A percentile compares a stretch with the other conserved stretches of the same genome.
These are phyloP conservation scores for Mimachlamys varia DNA, from an alignment of 2,888 invertebrate species.

Conservation along the genomic window DNA sequence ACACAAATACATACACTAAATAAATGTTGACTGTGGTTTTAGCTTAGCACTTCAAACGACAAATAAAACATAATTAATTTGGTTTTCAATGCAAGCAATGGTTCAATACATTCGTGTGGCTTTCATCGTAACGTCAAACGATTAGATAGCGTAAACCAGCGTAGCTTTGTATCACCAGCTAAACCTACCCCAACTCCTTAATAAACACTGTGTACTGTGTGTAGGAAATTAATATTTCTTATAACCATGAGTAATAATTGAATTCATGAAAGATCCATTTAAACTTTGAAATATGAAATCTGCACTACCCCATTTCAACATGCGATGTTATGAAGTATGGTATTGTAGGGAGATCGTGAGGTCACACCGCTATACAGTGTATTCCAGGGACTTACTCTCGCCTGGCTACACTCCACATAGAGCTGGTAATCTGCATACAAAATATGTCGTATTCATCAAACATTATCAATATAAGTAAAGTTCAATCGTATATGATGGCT, in stretches of 20 bases:
- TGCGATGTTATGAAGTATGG: not conserved
- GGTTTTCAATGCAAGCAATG: slow-evolving; percentile 18
- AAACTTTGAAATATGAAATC: slow-evolving; percentile 10
- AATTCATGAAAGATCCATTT: slow-evolving; percentile 21
- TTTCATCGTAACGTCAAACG: not conserved
- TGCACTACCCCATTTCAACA: not conserved
- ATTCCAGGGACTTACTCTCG: not conserved
- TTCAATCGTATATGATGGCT: slow-evolving; percentile 19
- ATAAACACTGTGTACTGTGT: not conserved
- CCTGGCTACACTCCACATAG: not conserved
- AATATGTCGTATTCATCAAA: slow-evolving; percentile 7
- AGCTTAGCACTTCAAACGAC: slow-evolving; percentile 7
- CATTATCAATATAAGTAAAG: not conserved
- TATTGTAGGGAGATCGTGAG: not conserved
- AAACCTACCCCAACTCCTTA: not conserved
- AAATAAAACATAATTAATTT: slow-evolving; percentile 36
- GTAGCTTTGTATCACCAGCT: not conserved
- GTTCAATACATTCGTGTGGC: not conserved
- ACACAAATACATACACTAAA: slow-evolving; percentile 11
- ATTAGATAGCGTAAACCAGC: not conserved
- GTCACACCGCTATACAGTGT: not conserved
- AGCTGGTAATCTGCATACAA: not conserved
- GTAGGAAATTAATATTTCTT: slow-evolving; percentile 19
- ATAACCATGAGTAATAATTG: slow-evolving; percentile 24
- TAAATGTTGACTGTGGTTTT: slow-evolving; percentile 31